Base-by-base conservation (phyloP, 1,140 invertebrate species). In the Cotesia glomerata region DNA sequence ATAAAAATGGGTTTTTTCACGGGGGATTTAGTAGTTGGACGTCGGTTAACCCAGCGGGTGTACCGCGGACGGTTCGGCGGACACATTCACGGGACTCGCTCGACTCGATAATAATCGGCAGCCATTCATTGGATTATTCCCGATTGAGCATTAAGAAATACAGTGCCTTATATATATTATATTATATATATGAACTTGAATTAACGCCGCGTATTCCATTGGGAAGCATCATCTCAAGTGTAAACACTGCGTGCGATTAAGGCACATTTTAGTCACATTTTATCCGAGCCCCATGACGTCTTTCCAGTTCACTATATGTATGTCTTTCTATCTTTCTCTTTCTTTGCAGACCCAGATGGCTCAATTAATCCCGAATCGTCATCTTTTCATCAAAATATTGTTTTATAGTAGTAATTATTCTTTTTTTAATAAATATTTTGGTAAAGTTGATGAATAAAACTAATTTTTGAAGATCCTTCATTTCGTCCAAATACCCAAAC, bases 101-200 rank as follows among this genome's bases (percentile, higher is more conserved):
- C 84, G 85, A 86, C 83, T 85, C 82, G 84, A 87, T 87, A 87
- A 87, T 87, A 84, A 84, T 84, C 85, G 83, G 86, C 82, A 78
- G 84, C 82, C 84, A 86, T 86, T 87, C 85, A 87, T 87, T 87
- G 84, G 85, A 87, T 26, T 26, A 26, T 87, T 85, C 84, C 84
- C 39, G 83, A 86, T 86, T 85, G 84, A 86, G 85, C 85, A 86
- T 85, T 86, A 86, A 86, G 82, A 78, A 81, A 81, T 76, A 49
- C 54, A 63, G 26, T 26, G 26, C 26, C 26, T 26, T 26, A 26
- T 26, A 26, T 26, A 26, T 26, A 26, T 26, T 26, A 26, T 26
- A 26, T 26, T 26, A 58, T 34, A 26, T 61, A 69, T 69, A 68
- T 75, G 74, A 62, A 61, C 56, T 68, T 16, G 34, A 62, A 54